These are phyloP conservation scores for Yasuhikotakia modesta DNA, from an alignment of 2,797 vertebrate genomes.

Conservation along the genomic window DNA sequence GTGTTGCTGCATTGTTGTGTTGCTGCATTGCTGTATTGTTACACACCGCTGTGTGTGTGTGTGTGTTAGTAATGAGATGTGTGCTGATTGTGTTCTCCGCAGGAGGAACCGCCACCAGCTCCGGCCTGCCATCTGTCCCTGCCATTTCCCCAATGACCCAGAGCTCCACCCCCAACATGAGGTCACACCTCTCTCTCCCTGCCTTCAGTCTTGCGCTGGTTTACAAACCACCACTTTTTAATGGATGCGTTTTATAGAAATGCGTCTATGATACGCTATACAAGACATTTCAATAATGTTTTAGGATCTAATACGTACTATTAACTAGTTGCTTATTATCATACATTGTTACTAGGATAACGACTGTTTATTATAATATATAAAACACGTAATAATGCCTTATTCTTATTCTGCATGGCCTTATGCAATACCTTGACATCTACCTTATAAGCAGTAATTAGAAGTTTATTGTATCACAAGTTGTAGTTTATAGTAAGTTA, in stretches of 20 bases:
- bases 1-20: background rate
- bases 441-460: no score
- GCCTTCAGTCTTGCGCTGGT: background rate
- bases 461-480: no score
- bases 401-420: no score
- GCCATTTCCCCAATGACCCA: conserved; percentile 89
- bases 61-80: conserved; percentile 66
- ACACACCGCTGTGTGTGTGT: background rate
- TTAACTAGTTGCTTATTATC: no score
- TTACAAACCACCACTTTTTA: background rate
- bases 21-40: conserved; percentile 2
- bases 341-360: no score
- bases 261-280: background rate
- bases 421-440: no score
- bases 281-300: no score
- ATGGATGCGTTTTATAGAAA: background rate
- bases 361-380: no score
- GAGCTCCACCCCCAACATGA: conserved; percentile 93
- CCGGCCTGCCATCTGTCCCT: conserved; percentile 93
- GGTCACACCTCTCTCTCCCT: conserved; percentile 72
- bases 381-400: no score
- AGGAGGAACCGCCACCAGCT: conserved; percentile 82
- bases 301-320: no score
- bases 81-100: conserved; percentile 66
- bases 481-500: no score